Evolutionary conservation across 2,888 invertebrate species (phyloP).

Genomic region (Brenthis daphne): DNA sequence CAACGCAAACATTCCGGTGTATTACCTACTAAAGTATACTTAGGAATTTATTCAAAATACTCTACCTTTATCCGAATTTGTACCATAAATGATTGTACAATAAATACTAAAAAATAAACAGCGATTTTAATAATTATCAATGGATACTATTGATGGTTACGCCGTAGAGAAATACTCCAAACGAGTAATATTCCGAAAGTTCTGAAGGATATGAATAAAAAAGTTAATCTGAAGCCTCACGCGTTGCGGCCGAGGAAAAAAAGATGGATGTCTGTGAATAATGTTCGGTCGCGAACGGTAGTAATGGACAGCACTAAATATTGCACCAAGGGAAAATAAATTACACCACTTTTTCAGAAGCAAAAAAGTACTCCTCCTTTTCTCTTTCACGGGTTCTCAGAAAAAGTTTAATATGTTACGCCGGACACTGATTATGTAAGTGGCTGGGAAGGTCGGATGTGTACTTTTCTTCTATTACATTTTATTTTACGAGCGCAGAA

Average conservation of each 20-base stretch:
- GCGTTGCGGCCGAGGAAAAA: conserved; percentile 67
- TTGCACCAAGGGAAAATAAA: conserved; percentile 80
- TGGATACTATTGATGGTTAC: background rate
- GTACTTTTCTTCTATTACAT: conserved; percentile 39
- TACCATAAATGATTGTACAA: background rate
- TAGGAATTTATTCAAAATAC: conserved; percentile 16
- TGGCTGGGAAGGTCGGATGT: conserved; percentile 41
- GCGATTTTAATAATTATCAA: background rate
- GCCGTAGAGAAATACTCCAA: background rate
- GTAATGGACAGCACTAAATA: conserved; percentile 83
- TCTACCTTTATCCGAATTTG: background rate
- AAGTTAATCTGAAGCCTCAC: conserved; percentile 67
- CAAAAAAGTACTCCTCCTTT: conserved; percentile 76
- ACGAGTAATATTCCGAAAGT: conserved; percentile 18
- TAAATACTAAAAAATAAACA: background rate
- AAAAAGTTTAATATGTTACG: conserved; percentile 76
- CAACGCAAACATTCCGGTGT: conserved; percentile 57
- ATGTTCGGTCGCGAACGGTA: conserved; percentile 81
- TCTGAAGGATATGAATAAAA: conserved; percentile 25
- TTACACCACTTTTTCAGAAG: conserved; percentile 77
- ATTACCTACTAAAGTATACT: conserved; percentile 28
- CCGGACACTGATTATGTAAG: conserved; percentile 47
- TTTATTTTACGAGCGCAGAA: conserved; percentile 36
- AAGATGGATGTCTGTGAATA: conserved; percentile 79
- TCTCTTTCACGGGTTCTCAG: conserved; percentile 65